These are phyloP conservation scores for Siphamia tubifer DNA, from an alignment of 2,113 vertebrate species.

Conservation along the genomic window DNA sequence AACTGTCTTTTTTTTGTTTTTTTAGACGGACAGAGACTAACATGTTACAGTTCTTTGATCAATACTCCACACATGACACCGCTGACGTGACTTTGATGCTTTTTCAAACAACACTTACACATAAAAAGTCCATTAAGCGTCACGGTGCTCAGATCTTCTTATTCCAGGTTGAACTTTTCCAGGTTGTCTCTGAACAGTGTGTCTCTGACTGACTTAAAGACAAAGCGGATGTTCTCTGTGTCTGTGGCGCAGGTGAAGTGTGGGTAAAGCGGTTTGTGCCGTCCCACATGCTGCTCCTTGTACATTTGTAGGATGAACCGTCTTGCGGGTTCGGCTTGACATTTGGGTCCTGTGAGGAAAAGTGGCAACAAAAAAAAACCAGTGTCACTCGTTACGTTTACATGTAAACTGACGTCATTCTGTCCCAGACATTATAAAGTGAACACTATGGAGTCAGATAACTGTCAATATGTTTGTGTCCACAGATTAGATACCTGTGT, in stretches of 20 bases:
- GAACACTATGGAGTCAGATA: too few species aligned
- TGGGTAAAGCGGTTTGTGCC: constrained; percentile 79
- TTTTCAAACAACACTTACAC: neutral
- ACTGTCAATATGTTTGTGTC: too few species aligned
- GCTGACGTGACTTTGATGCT: neutral
- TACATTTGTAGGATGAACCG: constrained; percentile 86
- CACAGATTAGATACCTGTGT: too few species aligned
- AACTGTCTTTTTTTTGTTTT: too few species aligned
- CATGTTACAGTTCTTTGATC: neutral
- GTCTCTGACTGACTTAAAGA: constrained; percentile 85
- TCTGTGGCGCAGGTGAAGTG: constrained; percentile 90
- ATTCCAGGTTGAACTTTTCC: constrained; percentile 76
- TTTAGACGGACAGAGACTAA: too few species aligned
- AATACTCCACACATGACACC: constrained; percentile 2
- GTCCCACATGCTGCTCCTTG: constrained; percentile 75
- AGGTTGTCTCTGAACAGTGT: constrained; percentile 81
- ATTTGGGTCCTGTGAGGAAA: constrained; percentile 73
- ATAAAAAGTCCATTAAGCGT: constrained; percentile 4
- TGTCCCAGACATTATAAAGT: too few species aligned
- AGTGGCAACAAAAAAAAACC: neutral
- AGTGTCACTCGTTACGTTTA: neutral
- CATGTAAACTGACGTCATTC: neutral
- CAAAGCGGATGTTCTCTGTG: constrained; percentile 85
- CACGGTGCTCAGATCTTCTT: too few species aligned
- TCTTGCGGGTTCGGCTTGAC: constrained; percentile 77